Evolutionary conservation across 1,140 invertebrate species (phyloP), one percentile per base, ranked within the genome.

Genomic region (Calycopis cecrops): DNA sequence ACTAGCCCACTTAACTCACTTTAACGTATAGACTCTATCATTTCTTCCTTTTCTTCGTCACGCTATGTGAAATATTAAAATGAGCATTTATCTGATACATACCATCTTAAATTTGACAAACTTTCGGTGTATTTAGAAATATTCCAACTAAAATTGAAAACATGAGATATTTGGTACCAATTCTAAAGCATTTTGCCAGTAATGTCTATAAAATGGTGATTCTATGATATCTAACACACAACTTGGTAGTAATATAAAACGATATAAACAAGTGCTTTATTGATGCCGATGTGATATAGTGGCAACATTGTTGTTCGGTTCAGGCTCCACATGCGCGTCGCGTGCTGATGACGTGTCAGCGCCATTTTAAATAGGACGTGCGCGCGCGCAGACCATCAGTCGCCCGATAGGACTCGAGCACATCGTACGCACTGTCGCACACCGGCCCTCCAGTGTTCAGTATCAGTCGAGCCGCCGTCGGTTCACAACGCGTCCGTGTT

Each of bases 331-430:
- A 81, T 73, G 53, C 59, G 62, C 53, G 12, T 63, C 71, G 81
- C 83, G 81, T 80, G 79, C 69, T 69, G 75, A 52, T 83, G 83
- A 82, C 81, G 79, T 79, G 77, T 72, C 75, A 64, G 70, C 71
- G 72, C 79, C 79, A 79, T 81, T 77, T 84, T 83, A 83, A 73
- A 86, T 83, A 80, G 79, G 74, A 61, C 73, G 73, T 44, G 66
- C 73, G 71, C 73, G 69, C 71, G 73, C 74, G 73, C 81, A 86
- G 83, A 86, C 83, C 81, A 78, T 77, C 81, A 86, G 83, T 86
- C 83, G 83, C 81, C 81, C 67, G 71, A 57, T 62, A 67, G 75
- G 65, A 78, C 73, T 70, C 76, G 67, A 60, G 52, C 60, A 66
- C 58, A 68, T 44, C 40, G 12, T 16, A 44, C 40, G 63, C 65